phyloP scores from a whole-genome alignment of 2,113 vertebrate species.

The Orthochromis malagaraziensis region DNA sequence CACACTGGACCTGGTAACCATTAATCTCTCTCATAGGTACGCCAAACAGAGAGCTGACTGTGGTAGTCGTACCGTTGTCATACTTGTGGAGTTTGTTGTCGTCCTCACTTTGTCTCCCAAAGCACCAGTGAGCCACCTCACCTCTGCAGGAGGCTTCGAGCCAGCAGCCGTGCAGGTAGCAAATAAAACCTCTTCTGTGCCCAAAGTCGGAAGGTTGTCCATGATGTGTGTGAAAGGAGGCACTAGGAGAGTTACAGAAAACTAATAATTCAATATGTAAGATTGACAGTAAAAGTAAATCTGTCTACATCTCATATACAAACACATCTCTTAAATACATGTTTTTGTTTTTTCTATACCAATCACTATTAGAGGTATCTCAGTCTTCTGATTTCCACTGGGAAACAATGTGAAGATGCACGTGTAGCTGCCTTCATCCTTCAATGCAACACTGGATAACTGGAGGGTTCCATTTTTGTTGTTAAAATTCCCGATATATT shows the following conservation, averaged over 20 bases:
- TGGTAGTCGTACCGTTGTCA: not conserved
- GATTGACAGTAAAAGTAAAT: not conserved
- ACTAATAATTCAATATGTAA: not conserved
- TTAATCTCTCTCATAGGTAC: not conserved
- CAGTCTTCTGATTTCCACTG: not conserved
- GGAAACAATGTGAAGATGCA: not conserved
- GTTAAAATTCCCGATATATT: not conserved
- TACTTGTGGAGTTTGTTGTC: not conserved
- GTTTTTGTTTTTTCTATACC: not conserved
- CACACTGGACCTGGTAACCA: not conserved
- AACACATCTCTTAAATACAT: not conserved
- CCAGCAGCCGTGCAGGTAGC: too few relatives aligned
- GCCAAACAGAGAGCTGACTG: not conserved
- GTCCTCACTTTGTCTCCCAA: too few relatives aligned
- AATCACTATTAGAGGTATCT: not conserved
- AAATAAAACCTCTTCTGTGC: not conserved
- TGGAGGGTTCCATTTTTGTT: not conserved
- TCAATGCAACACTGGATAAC: accelerated
- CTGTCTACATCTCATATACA: not conserved
- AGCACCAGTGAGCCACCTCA: too few relatives aligned
- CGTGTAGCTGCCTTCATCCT: not conserved
- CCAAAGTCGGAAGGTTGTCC: accelerated
- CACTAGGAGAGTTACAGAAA: not conserved
- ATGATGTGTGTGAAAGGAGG: not conserved
- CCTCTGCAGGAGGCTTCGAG: too few relatives aligned